phyloP scores from a whole-genome alignment of 2,797 vertebrate species.

The Pteronotus mesoamericanus region DNA sequence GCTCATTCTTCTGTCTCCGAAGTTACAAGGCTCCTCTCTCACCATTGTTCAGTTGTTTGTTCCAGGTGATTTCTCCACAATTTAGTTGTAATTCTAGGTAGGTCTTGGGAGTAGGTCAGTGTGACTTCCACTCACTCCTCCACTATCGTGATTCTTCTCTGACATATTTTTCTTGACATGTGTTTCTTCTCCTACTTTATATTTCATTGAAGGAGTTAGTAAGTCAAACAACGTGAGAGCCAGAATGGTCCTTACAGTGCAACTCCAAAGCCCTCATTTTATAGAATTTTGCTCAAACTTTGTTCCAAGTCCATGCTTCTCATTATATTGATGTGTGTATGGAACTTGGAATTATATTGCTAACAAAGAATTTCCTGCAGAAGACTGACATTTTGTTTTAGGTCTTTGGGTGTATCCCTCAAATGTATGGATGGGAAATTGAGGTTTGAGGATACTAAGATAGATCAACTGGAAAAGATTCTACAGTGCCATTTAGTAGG shows the following conservation, averaged over 20 bases:
- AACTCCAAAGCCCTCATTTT: slow-evolving; percentile 4
- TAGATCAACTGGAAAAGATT: neutral
- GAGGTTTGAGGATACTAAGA: neutral
- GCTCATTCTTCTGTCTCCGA: no score
- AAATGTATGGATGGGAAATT: neutral
- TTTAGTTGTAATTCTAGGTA: no score
- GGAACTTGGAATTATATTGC: neutral
- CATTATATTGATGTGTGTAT: neutral
- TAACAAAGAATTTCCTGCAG: neutral
- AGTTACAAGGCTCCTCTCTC: no score
- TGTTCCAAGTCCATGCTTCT: neutral
- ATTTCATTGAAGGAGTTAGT: neutral
- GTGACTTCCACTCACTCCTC: no score
- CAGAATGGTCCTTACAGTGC: neutral
- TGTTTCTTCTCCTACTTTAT: slow-evolving; percentile 31
- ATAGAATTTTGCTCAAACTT: slow-evolving; percentile 33
- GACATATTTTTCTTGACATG: slow-evolving; percentile 44
- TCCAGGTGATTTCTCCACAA: no score
- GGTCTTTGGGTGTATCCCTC: neutral
- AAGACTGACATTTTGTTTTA: neutral
- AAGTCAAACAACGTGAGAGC: slow-evolving; percentile 15
- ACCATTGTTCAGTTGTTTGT: no score
- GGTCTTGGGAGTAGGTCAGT: no score
- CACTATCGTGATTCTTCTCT: no score
- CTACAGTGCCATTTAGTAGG: neutral